phyloP scores from a whole-genome alignment of 2,113 vertebrate genomes.

The Alouatta palliata region DNA sequence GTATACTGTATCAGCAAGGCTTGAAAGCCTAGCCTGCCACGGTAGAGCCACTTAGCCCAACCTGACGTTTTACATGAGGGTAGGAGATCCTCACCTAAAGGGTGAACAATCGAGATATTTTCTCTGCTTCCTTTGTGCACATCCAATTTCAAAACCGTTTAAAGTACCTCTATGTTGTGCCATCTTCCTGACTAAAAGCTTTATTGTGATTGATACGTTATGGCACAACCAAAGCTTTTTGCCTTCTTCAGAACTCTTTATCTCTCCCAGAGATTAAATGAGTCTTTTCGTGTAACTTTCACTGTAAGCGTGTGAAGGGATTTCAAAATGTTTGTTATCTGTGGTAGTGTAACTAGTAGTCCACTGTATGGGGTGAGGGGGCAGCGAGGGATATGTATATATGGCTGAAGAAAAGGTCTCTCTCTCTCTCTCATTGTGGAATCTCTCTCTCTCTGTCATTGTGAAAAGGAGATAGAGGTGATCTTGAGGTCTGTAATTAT shows the following conservation, averaged over 20 bases:
- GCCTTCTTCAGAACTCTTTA: not conserved
- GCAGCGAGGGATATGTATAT: not conserved
- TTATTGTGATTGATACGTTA: not conserved
- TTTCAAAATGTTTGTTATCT: constrained; percentile 16
- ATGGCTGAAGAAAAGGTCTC: not conserved
- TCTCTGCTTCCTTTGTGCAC: not conserved
- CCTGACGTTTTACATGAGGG: accelerated
- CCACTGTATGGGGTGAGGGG: too few relatives aligned
- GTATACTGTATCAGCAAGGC: not conserved
- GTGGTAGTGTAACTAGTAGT: not conserved
- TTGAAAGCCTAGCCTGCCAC: accelerated
- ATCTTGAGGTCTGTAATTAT: not conserved
- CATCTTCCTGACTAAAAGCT: constrained; percentile 11
- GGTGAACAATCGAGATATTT: not conserved
- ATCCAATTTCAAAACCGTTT: not conserved
- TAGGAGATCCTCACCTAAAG: not conserved
- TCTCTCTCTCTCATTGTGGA: not conserved
- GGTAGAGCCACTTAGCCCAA: too few relatives aligned
- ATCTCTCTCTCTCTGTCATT: not conserved
- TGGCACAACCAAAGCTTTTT: not conserved
- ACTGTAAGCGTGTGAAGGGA: not conserved
- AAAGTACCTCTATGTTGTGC: not conserved
- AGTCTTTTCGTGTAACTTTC: constrained; percentile 6
- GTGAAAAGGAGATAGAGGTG: not conserved
- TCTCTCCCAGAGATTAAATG: not conserved